Conservation (phyloP, 2,888 invertebrate species). For the Scaptodrosophila latifasciaeformis region DNA sequence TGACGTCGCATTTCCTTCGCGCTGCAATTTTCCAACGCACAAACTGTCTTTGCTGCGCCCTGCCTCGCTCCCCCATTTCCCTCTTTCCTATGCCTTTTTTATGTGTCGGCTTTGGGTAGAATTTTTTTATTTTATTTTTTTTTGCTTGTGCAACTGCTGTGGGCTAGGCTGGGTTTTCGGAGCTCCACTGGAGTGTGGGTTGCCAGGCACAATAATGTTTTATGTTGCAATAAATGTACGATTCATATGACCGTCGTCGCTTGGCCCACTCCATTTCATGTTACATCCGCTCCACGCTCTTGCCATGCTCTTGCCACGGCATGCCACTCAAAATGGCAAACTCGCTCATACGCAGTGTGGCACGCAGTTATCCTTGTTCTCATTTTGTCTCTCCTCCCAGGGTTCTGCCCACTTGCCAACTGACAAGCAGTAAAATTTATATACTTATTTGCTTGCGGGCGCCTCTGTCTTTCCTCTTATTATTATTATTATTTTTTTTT, state of each 20-base stretch:
- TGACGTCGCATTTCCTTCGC: conserved; percentile 53
- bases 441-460: neutral
- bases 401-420: conserved; percentile 36
- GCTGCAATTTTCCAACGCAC: conserved; percentile 54
- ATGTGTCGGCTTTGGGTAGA: conserved; percentile 28
- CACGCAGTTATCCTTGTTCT: conserved; percentile 64
- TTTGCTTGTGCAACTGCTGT: neutral
- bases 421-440: conserved; percentile 36
- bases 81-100: conserved; percentile 22
- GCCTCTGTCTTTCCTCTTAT: too few relatives aligned
- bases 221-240: conserved; percentile 67
- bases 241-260: conserved; percentile 21
- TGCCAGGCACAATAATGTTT: conserved; percentile 66
- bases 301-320: conserved; percentile 23
- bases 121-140: neutral
- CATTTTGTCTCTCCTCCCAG: conserved; percentile 30
- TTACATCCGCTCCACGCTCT: neutral
- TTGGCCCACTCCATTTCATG: neutral
- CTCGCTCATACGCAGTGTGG: conserved; percentile 63
- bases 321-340: conserved; percentile 39
- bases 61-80: conserved; percentile 1
- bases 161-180: neutral
- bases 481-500: conserved; percentile 24
- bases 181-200: conserved; percentile 44
- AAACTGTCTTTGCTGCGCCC: conserved; percentile 2